Percentiles rank a stretch among this genome's conserved stretches.
These are phyloP conservation scores for human (Homo sapiens) DNA, from an alignment of 2,113 vertebrate genomes.

Conservation along the genomic window GRCh38 chr6:113380501-113381000, in stretches of 20 bases:
- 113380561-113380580: neutral
- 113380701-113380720: neutral
- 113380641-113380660: neutral
- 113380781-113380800: neutral
- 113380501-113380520: no score
- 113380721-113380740: neutral
- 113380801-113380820: neutral
- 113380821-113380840: neutral
- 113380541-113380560: neutral
- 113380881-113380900: conserved; percentile 6
- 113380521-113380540: neutral
- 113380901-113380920: neutral
- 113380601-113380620: neutral
- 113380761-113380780: neutral
- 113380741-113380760: neutral
- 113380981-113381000: neutral
- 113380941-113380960: neutral
- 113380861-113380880: neutral
- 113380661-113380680: neutral
- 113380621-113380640: neutral
- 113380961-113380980: neutral
- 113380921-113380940: neutral
- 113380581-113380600: neutral
- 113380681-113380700: neutral
- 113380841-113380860: neutral